Evolutionary conservation across 2,113 vertebrate species (phyloP).

Genomic region (Macroglossus sobrinus): DNA sequence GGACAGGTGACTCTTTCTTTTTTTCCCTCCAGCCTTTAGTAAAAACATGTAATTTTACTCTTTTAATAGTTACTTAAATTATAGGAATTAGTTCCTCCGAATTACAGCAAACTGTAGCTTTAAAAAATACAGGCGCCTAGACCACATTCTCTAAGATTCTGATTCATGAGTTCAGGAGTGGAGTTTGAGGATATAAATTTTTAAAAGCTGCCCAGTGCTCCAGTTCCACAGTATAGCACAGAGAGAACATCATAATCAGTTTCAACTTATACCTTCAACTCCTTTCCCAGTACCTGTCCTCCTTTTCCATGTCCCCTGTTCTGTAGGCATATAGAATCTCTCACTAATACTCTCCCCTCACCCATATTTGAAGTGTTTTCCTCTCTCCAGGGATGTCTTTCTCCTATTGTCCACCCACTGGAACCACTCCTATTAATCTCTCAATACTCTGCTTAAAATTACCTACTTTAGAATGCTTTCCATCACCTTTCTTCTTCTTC

Average conservation of each 20-base stretch:
- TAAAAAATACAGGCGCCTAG: background rate
- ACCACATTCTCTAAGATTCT: background rate
- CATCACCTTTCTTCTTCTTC: background rate
- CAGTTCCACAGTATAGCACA: background rate
- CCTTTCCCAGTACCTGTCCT: background rate
- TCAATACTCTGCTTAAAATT: background rate
- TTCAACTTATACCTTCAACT: background rate
- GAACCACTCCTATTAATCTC: background rate
- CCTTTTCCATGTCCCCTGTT: background rate
- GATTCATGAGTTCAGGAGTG: background rate
- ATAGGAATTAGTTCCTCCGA: background rate
- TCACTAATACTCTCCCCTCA: background rate
- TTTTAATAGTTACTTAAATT: background rate
- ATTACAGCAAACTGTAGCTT: background rate
- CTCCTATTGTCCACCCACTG: background rate
- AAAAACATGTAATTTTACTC: background rate
- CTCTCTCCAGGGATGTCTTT: background rate
- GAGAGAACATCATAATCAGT: background rate
- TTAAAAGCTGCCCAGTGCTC: background rate
- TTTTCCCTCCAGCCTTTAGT: background rate
- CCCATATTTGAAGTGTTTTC: background rate
- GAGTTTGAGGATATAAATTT: background rate
- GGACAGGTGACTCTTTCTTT: background rate
- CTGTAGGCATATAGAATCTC: background rate
- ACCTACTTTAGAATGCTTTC: background rate